A percentile compares a stretch with the other conserved stretches of the same genome.
phyloP scores from a whole-genome alignment of 2,888 invertebrate genomes.

The Trilocha varians region DNA sequence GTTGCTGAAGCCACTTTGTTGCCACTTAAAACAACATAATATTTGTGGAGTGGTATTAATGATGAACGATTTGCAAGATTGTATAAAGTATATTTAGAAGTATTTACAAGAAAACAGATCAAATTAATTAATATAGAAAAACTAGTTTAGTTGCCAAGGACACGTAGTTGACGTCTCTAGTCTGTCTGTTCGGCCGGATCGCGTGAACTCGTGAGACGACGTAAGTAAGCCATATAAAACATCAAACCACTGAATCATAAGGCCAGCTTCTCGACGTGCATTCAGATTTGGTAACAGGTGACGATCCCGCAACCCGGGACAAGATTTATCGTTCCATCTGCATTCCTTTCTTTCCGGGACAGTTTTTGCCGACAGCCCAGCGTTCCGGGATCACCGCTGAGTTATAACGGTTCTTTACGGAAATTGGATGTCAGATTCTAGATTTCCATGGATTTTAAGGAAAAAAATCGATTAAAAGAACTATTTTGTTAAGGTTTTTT shows the following conservation, averaged over 20 bases:
- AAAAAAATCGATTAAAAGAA: neutral
- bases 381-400: slow-evolving; percentile 9
- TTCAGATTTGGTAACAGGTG: slow-evolving; percentile 12
- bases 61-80: no score
- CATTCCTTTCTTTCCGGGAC: slow-evolving; percentile 21
- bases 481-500: neutral
- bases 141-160: no score
- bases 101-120: no score
- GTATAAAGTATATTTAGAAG: no score
- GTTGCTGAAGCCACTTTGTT: no score
- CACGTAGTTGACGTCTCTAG: no score
- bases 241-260: neutral
- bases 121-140: no score
- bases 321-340: slow-evolving; percentile 26
- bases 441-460: slow-evolving; percentile 1
- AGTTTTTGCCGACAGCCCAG: slow-evolving; percentile 24
- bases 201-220: no score
- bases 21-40: no score
- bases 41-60: no score
- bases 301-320: slow-evolving; percentile 23
- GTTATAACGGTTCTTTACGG: slow-evolving; percentile 3
- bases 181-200: no score
- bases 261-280: neutral
- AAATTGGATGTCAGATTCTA: slow-evolving; percentile 2
- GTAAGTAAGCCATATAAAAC: no score